phyloP scores from a whole-genome alignment of 2,113 vertebrate genomes.

The Trachemys scripta region DNA sequence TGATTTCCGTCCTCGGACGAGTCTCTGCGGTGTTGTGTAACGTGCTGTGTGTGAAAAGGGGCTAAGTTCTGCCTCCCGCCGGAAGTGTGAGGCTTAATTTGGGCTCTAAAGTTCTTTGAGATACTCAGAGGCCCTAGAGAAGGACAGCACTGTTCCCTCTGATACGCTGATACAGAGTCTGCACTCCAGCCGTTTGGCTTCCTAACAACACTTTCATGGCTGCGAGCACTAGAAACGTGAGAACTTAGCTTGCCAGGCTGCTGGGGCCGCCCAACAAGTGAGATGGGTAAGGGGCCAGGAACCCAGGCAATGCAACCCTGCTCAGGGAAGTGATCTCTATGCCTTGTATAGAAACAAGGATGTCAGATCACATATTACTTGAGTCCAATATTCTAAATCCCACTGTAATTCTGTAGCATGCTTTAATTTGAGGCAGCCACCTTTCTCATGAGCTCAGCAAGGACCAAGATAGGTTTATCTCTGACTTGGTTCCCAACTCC shows the following conservation, averaged over 20 bases:
- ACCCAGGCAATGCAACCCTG: not conserved
- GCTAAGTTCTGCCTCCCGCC: not conserved
- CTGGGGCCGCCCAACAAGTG: not conserved
- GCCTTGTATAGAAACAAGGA: not conserved
- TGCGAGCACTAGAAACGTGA: fast-evolving
- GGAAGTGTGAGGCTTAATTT: not conserved
- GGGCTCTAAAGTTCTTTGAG: not conserved
- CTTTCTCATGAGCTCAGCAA: not conserved
- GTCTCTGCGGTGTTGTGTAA: not conserved
- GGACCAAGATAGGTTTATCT: not conserved
- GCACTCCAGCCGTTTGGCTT: not conserved
- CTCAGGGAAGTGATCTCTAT: not conserved
- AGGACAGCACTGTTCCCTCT: not conserved
- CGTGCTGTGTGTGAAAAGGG: fast-evolving
- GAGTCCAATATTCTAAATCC: not conserved
- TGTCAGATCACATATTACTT: fast-evolving
- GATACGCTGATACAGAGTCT: fast-evolving
- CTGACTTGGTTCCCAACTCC: not conserved
- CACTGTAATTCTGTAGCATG: fast-evolving
- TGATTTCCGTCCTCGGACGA: not conserved
- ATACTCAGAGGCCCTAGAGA: fast-evolving
- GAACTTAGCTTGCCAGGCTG: not conserved
- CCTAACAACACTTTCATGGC: not conserved
- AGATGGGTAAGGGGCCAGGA: not conserved
- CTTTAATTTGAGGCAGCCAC: not conserved